Evolutionary conservation across 2,797 vertebrate genomes (phyloP).

Genomic region (Artibeus jamaicensis): DNA sequence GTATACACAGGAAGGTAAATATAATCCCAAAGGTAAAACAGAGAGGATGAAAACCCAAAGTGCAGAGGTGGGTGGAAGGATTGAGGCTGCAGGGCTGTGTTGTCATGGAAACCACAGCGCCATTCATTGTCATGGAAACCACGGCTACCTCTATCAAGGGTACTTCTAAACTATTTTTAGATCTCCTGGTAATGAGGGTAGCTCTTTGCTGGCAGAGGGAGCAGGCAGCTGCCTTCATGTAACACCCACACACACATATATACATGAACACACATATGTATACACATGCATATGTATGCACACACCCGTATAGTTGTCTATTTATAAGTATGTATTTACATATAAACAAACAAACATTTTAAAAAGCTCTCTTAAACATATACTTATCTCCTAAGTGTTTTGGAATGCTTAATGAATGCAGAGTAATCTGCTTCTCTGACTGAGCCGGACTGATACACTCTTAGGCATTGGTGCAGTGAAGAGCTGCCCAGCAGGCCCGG

Average conservation of each 20-base stretch:
- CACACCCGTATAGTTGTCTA: not conserved
- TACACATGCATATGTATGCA: fast-evolving
- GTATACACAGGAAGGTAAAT: not conserved
- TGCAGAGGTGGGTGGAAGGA: not conserved
- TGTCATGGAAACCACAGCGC: not conserved
- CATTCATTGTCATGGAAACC: conserved; percentile 17
- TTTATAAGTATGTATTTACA: not conserved
- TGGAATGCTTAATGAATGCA: not conserved
- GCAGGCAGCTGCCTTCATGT: not conserved
- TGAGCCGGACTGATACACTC: not conserved
- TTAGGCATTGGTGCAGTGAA: fast-evolving
- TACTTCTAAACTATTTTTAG: conserved; percentile 51
- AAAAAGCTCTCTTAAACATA: not conserved
- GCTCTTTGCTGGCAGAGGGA: not conserved
- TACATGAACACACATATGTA: fast-evolving
- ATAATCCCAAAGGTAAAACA: not conserved
- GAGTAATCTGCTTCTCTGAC: not conserved
- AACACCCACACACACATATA: not conserved
- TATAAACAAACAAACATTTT: not conserved
- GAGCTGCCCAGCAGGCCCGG: not conserved
- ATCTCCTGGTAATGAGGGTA: not conserved
- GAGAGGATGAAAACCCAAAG: not conserved
- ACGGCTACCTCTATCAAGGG: not conserved
- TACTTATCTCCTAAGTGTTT: not conserved
- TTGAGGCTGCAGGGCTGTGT: not conserved